These are phyloP conservation scores for Ceratosolen fusciceps DNA, from an alignment of 1,140 invertebrate species.

Conservation along the genomic window DNA sequence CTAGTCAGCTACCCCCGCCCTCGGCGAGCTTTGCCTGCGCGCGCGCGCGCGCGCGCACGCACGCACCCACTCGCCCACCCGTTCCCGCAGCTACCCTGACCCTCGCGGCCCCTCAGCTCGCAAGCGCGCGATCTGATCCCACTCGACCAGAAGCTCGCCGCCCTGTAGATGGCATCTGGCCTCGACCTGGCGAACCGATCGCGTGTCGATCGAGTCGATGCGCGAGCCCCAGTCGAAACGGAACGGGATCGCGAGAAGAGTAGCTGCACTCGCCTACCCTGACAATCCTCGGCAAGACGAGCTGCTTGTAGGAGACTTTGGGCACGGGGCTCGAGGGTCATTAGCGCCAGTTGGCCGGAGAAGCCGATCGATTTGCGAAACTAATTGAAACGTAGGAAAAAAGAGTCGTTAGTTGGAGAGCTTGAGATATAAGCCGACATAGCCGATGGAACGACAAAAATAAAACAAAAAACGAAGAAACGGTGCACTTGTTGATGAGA, in stretches of 20 bases:
- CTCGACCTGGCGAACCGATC: neutral
- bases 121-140: neutral
- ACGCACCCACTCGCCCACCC: neutral
- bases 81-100: too few species aligned
- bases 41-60: neutral
- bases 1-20: neutral
- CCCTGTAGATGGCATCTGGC: neutral
- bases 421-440: neutral
- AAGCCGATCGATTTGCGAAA: neutral
- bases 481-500: neutral
- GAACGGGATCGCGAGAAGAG: neutral
- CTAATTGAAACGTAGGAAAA: neutral
- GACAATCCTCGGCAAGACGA: neutral
- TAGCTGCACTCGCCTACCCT: too few species aligned
- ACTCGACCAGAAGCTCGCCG: neutral
- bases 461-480: too few species aligned
- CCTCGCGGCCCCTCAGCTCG: too few species aligned
- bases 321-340: too few species aligned
- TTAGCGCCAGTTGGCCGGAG: neutral
- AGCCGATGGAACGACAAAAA: neutral
- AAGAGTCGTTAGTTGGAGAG: neutral
- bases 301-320: neutral
- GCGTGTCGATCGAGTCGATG: neutral
- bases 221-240: neutral
- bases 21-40: neutral